phyloP scores from a whole-genome alignment of 1,140 invertebrate species.

The Medauroidea extradentata region DNA sequence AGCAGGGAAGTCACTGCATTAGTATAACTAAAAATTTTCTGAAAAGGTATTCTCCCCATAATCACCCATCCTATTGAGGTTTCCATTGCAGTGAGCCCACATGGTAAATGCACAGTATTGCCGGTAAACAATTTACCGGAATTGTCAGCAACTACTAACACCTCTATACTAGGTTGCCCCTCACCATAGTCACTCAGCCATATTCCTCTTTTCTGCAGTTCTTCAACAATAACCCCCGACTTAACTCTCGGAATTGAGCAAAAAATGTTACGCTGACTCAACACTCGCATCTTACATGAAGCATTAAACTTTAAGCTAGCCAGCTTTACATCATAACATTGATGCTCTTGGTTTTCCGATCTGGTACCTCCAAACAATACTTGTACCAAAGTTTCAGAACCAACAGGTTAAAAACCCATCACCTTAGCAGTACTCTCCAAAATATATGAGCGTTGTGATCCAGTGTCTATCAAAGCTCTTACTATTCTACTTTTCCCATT shows the following conservation, averaged over 20 bases:
- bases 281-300: background rate
- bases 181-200: constrained; percentile 14
- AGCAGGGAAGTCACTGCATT: constrained; percentile 23
- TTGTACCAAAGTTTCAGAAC: background rate
- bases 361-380: constrained; percentile 1
- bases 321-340: background rate
- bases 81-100: constrained; percentile 35
- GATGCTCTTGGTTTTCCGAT: constrained; percentile 4
- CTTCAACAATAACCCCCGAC: background rate
- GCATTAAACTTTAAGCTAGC: background rate
- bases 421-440: background rate
- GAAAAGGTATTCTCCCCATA: constrained; percentile 25
- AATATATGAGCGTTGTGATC: constrained; percentile 14
- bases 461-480: constrained; percentile 13
- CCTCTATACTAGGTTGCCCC: constrained; percentile 13
- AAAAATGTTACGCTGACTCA: constrained; percentile 7
- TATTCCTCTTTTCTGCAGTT: constrained; percentile 17
- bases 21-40: constrained; percentile 23
- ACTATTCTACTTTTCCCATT: background rate
- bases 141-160: constrained; percentile 34
- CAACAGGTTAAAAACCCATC: background rate
- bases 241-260: background rate
- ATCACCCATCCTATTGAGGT: constrained; percentile 37
- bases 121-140: constrained; percentile 34
- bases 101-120: constrained; percentile 18